Evolutionary conservation across 2,888 invertebrate genomes (phyloP).

Genomic region (Drosophila formosana): DNA sequence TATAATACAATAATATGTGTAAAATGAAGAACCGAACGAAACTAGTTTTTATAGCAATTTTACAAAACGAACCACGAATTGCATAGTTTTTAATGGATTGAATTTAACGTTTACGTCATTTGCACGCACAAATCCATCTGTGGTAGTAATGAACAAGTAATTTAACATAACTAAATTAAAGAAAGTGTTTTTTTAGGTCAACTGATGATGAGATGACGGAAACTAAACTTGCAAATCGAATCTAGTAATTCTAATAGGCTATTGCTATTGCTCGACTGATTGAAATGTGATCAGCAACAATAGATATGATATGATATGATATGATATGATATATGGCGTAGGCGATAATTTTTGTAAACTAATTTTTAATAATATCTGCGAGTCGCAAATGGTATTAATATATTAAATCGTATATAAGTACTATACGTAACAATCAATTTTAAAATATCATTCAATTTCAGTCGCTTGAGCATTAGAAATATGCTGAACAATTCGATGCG

Average conservation of each 20-base stretch:
- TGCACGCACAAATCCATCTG: conserved; percentile 54
- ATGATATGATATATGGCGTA: conserved; percentile 37
- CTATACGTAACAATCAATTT: conserved; percentile 32
- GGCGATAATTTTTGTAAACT: conserved; percentile 68
- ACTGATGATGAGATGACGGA: conserved; percentile 66
- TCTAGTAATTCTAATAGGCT: conserved; percentile 42
- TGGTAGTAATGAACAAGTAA: conserved; percentile 56
- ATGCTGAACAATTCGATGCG: conserved; percentile 52
- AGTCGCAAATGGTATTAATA: conserved; percentile 34
- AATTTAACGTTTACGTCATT: conserved; percentile 63
- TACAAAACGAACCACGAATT: conserved; percentile 72
- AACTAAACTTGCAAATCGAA: conserved; percentile 60
- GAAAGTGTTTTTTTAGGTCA: conserved; percentile 62
- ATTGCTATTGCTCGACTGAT: conserved; percentile 84
- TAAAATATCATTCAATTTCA: conserved; percentile 67
- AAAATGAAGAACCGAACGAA: conserved; percentile 77
- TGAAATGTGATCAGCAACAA: conserved; percentile 71
- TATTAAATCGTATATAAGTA: conserved; percentile 23
- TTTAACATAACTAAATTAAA: conserved; percentile 53
- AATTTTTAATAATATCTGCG: conserved; percentile 55
- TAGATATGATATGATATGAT: conserved; percentile 33
- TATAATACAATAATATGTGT: conserved; percentile 76
- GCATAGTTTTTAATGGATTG: conserved; percentile 76
- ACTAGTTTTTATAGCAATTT: conserved; percentile 82
- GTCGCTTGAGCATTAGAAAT: conserved; percentile 83